Evolutionary conservation across 2,888 invertebrate species (phyloP), one percentile per base, ranked within the genome.

Genomic region (Orchestes rusci): DNA sequence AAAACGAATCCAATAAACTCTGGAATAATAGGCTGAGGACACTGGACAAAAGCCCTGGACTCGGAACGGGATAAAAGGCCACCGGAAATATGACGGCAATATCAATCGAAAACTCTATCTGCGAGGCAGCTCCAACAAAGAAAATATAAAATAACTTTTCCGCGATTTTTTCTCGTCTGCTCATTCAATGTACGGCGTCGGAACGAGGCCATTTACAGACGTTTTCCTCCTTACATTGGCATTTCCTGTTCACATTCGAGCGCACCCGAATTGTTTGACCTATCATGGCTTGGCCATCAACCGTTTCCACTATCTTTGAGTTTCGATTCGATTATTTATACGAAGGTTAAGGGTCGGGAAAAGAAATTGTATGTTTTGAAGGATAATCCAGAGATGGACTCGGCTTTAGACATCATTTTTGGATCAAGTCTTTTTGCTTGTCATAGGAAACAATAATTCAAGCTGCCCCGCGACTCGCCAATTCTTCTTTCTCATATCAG

Each of bases 161-260:
- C 48, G 51, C 50, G 54, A 53, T 56, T 54, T 54, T 49, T 47
- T 51, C 50, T 43, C 53, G 52, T 56, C 55, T 53, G 56, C 36
- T 43, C 43, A 57, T 61, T 58, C 54, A 43, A 51, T n/a, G n/a
- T n/a, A 53, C 54, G 58, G 61, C 59, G 60, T 54, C 59, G 61
- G 60, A 65, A 66, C 62, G 61, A 60, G 55, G 62, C 66, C 63
- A 66, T 67, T 67, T 65, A 65, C 67, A 66, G 66, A 62, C 66
- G 64, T 66, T 68, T 67, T 68, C 65, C 66, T 66, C 64, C 66
- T 67, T 67, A 67, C 65, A 62, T 60, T 60, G 62, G 66, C 66
- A 61, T 66, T 68, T 67, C 68, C 66, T 63, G 59, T 68, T 68
- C 65, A 66, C 68, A 59, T 66, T 62, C 65, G 66, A 68, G 65